Base-by-base conservation (phyloP, 53 echinoderm and acorn worm genomes). In the Echinarachnius parma region DNA sequence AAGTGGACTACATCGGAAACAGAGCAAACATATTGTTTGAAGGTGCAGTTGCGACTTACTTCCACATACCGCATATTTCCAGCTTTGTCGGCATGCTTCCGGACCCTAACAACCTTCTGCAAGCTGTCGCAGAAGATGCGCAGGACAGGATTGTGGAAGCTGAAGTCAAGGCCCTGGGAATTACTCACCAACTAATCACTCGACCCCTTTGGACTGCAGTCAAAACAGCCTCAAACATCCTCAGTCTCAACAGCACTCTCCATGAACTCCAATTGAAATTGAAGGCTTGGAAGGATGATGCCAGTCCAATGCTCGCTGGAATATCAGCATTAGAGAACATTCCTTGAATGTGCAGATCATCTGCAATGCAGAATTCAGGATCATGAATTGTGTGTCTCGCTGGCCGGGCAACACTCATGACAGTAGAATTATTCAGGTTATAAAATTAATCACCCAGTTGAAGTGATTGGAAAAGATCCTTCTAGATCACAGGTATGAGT, bases 21-120 rank as follows among this genome's bases (percentile, higher is more conserved):
- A 21, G 75, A 4, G 64, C 82, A 26, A 82, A 82, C 22, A 82
- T 75, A 2, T 28, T 82, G 2, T 82, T 82, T 54, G 82, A 82
- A 39, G 71, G 74, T 0, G 82, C 75, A 5, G 82, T 75, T 28
- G 19, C 82, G 4, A 45, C 57, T n/a, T 75, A 23, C 5, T 82
- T 27, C 29, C 75, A 82, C 28, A 28, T 53, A 2, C 25, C 61
- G 13, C 82, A 82, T 36, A 82, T 74, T 2, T 18, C 31, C 21
- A 61, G 9, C 22, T 81, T 81, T 33, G 30, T 81, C 0, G 1
- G 20, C 1, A 44, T 33, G 19, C 47, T 70, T 7, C 70, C 77
- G 0, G 70, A 39, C 21, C 36, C 75, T 13, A 82, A 82, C 25
- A 2, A 35, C 14, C 34, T 82, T 1, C 75, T 82, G 4, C 19